Base-by-base conservation (phyloP, 1,140 invertebrate genomes). In the Temnothorax nylanderi region DNA sequence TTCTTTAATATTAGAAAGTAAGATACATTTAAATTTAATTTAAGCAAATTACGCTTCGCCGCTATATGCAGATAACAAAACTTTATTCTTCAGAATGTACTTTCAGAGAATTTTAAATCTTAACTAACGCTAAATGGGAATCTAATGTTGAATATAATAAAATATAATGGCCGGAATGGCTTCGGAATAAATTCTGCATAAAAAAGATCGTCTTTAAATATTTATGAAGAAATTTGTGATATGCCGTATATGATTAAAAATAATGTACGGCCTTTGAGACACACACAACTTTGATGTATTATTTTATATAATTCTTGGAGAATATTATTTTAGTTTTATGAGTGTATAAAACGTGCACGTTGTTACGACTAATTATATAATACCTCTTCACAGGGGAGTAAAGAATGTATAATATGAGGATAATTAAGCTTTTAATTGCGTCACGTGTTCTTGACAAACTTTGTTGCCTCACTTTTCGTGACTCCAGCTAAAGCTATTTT, bases 391-490 rank as follows among this genome's bases (percentile, higher is more conserved):
- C 34, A 72, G 4, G 37, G 32, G 3, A 34, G 41, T 21, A 69
- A 47, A 49, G 21, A 6, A 47, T 67, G 11, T n/a, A 11, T 82
- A 82, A 84, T 75, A 82, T 74, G 49, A 75, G 13, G 41, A 74
- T 82, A 84, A 84, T 84, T 75, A 62, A 49, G 26, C 26, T 60
- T 75, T 21, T 74, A 82, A 82, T 74, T 84, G 69, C 69, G 37
- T 58, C 80, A 47, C 18, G 13, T 41, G 64, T 71, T 21, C 37
- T 26, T n/a, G 41, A 49, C 37, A 44, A 54, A 71, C 21, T 71
- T 71, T n/a, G 37, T 21, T 44, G 41, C 60, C 69, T 74, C 41
- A 47, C 44, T 62, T 84, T 60, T 84, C 67, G 54, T 72, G 80
- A 47, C 49, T 72, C 3, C 11, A 72, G 16, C 8, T 72, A 82